Conservation (phyloP, 2,113 vertebrate genomes). For the Hemiprocne comata region DNA sequence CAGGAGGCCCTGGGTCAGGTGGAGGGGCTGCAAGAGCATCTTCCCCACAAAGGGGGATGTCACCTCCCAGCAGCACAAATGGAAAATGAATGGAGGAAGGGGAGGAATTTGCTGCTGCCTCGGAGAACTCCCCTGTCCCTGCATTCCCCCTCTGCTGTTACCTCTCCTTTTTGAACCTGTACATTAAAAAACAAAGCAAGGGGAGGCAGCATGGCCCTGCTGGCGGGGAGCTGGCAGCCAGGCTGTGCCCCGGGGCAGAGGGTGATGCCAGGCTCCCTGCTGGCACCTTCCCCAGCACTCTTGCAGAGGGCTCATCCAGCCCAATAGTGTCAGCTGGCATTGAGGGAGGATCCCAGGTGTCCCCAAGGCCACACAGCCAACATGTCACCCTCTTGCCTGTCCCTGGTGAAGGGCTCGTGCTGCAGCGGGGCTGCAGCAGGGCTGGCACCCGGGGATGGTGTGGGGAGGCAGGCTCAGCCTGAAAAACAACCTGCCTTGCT, state of each 20-base stretch:
- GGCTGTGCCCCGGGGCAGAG: neutral
- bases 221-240: neutral
- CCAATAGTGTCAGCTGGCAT: accelerated
- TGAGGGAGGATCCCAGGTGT: neutral
- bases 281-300: neutral
- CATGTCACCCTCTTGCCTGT: accelerated
- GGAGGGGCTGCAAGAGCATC: neutral
- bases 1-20: neutral
- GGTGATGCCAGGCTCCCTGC: neutral
- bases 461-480: neutral
- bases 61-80: neutral
- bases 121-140: neutral
- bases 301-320: neutral
- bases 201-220: neutral
- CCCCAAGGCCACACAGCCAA: neutral
- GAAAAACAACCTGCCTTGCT: accelerated
- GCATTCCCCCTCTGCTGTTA: neutral
- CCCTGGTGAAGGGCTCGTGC: neutral
- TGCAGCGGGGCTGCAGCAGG: accelerated
- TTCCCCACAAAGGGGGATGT: neutral
- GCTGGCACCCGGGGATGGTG: neutral
- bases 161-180: neutral
- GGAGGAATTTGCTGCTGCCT: neutral
- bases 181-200: too few species aligned
- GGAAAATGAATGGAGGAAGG: neutral